Percentiles rank a stretch among this genome's conserved stretches.
Evolutionary conservation across 1,140 invertebrate genomes (phyloP).

Genomic region (Ceratosolen solmsi): DNA sequence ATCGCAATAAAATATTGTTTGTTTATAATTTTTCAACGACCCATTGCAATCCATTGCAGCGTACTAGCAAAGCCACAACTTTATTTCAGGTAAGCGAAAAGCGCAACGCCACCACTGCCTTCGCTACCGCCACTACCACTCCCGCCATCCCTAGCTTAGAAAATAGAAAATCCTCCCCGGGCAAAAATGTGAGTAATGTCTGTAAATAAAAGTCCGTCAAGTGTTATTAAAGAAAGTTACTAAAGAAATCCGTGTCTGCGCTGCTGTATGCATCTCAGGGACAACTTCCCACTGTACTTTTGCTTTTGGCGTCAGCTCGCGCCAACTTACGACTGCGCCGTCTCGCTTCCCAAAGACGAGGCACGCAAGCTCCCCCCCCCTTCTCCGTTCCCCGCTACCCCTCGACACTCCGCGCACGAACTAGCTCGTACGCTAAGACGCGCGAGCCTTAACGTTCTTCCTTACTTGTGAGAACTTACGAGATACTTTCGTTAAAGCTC

Average conservation of each 20-base stretch:
- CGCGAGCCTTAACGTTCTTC: constrained; percentile 52
- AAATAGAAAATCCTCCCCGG: background rate
- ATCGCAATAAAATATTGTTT: too few species aligned
- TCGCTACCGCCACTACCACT: too few species aligned
- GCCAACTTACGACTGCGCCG: too few species aligned
- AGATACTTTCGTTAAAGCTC: constrained; percentile 47
- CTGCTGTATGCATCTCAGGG: background rate
- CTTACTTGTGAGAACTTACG: constrained; percentile 54
- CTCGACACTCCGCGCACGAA: background rate
- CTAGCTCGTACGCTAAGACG: background rate
- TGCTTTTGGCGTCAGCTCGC: constrained; percentile 37
- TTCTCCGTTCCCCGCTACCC: background rate
- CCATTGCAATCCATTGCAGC: too few species aligned
- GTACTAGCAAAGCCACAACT: too few species aligned
- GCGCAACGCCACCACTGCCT: too few species aligned
- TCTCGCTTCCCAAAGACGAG: background rate
- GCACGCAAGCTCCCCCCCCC: background rate
- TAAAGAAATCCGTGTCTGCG: constrained; percentile 33
- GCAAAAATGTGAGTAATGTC: constrained; percentile 7
- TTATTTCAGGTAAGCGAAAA: too few species aligned
- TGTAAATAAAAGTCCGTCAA: too few species aligned
- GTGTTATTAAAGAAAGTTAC: constrained; percentile 39
- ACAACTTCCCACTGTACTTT: constrained; percentile 30
- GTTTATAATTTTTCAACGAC: too few species aligned
- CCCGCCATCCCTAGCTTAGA: too few species aligned